Conservation (phyloP, 2,888 invertebrate genomes). For the Cotesia congregata region DNA sequence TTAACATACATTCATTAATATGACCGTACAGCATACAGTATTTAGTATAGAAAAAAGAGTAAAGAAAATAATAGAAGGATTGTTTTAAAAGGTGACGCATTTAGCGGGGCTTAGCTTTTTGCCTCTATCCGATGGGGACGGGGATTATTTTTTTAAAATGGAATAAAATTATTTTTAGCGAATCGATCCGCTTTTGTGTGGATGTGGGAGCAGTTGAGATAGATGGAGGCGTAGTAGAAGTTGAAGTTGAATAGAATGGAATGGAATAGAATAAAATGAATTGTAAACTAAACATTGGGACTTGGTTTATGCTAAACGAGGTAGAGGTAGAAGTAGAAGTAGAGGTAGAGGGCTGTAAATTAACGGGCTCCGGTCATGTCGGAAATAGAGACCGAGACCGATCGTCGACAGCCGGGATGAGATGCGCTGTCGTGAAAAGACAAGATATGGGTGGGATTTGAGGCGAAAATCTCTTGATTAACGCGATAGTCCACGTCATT, state of each 20-base stretch:
- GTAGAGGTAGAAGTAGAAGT: too few species aligned
- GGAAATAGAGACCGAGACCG: neutral
- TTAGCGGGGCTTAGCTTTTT: neutral
- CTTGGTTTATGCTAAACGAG: neutral
- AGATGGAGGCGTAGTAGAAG: too few species aligned
- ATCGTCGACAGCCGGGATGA: neutral
- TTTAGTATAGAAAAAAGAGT: neutral
- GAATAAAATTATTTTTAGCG: neutral
- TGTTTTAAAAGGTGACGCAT: neutral
- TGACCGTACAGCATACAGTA: too few species aligned
- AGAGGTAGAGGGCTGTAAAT: neutral
- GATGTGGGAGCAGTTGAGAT: too few species aligned
- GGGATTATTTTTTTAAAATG: neutral
- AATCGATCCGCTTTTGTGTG: neutral
- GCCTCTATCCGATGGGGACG: too few species aligned
- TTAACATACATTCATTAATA: neutral
- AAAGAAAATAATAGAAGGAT: too few species aligned
- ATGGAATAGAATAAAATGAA: neutral
- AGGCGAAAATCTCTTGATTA: neutral
- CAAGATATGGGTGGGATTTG: neutral
- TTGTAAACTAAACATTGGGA: neutral
- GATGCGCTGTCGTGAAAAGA: neutral
- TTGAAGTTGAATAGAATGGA: too few species aligned
- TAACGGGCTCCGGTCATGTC: neutral
- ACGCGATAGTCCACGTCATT: neutral